Conservation (phyloP, 2,113 vertebrate species). For the Colossoma macropomum region DNA sequence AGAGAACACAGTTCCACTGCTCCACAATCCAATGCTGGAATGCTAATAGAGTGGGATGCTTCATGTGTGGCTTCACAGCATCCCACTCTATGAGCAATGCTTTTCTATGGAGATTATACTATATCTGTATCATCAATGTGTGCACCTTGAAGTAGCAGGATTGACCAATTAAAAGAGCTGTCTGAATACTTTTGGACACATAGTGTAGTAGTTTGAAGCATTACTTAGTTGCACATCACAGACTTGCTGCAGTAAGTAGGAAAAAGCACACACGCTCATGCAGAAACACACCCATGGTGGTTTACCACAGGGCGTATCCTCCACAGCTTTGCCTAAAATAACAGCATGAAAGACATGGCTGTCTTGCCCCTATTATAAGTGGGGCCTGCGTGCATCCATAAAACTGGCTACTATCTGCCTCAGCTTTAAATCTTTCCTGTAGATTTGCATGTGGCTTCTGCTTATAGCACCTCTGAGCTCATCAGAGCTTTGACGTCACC, state of each 20-base stretch:
- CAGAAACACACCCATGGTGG: conserved; percentile 59
- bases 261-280: background rate
- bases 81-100: background rate
- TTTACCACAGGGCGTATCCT: conserved; percentile 76
- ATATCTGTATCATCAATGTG: background rate
- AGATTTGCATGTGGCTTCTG: conserved; percentile 41
- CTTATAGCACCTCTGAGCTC: conserved; percentile 14
- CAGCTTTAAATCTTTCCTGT: background rate
- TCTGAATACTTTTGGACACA: background rate
- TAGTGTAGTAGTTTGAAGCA: background rate
- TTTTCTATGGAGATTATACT: background rate
- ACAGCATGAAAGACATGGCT: conserved; percentile 55
- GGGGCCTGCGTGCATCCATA: conserved; percentile 20
- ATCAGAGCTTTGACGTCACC: background rate
- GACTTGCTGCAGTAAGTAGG: background rate
- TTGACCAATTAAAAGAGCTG: background rate
- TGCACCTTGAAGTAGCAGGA: too few species aligned
- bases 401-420: conserved; percentile 6
- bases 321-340: conserved; percentile 65
- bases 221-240: background rate
- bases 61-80: background rate
- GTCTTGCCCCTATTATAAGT: conserved; percentile 51
- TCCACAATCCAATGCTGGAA: background rate
- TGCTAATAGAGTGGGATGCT: too few species aligned
- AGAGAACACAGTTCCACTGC: background rate